phyloP scores from a whole-genome alignment of 2,888 invertebrate species.

The Xestia rhomboidea region DNA sequence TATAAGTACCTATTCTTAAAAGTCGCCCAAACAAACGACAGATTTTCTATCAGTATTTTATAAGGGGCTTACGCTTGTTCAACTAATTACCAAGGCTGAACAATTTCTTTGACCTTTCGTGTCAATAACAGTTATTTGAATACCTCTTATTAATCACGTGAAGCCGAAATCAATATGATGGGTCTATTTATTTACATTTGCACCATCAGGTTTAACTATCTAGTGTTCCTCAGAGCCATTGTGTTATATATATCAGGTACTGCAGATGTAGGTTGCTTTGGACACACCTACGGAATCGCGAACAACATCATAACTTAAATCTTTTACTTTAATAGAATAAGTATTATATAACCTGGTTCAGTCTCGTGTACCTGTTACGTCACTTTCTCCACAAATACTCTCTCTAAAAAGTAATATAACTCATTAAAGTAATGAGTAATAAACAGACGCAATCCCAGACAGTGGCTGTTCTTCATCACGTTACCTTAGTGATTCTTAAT shows the following conservation, averaged over 20 bases:
- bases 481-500: conserved; percentile 58
- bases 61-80: not conserved
- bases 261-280: not conserved
- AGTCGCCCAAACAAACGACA: not conserved
- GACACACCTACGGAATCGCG: conserved; percentile 4
- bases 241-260: conserved; percentile 12
- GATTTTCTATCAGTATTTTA: not conserved
- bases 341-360: not conserved
- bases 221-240: not conserved
- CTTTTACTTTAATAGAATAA: not conserved
- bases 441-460: conserved; percentile 48
- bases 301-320: not conserved
- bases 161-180: not conserved
- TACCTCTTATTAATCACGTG: conserved; percentile 3
- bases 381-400: conserved; percentile 46
- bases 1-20: not conserved
- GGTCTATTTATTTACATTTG: conserved; percentile 3
- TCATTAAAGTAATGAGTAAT: conserved; percentile 30
- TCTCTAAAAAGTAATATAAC: conserved; percentile 34
- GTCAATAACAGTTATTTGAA: not conserved
- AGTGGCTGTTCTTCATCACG: conserved; percentile 46
- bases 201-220: conserved; percentile 8
- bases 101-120: not conserved
- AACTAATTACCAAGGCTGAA: not conserved
- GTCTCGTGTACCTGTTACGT: conserved; percentile 5